These are phyloP conservation scores for Dromococcyx pavoninus DNA, from an alignment of 2,797 vertebrate species.

Conservation along the genomic window DNA sequence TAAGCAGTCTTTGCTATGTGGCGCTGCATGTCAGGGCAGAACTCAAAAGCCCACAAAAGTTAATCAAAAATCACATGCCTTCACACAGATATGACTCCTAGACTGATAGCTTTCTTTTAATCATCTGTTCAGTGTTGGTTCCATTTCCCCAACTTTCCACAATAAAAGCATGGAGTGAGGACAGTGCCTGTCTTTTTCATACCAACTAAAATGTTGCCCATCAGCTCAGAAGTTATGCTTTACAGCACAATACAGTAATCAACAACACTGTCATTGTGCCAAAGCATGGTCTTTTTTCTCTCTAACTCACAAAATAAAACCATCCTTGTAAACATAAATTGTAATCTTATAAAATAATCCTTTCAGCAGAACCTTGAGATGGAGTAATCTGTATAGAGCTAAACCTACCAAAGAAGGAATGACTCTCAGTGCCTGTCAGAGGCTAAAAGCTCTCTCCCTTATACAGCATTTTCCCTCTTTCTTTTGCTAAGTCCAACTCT, in stretches of 20 bases:
- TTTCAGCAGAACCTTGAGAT: neutral
- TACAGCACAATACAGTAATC: neutral
- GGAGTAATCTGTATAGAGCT: neutral
- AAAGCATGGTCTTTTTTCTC: neutral
- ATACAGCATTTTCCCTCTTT: neutral
- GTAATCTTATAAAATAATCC: conserved; percentile 11
- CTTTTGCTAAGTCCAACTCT: neutral
- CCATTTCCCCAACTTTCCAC: neutral
- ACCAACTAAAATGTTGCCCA: neutral
- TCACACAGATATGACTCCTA: neutral
- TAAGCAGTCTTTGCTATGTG: neutral
- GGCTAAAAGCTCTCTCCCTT: neutral
- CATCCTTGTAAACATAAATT: neutral
- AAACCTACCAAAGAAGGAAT: neutral
- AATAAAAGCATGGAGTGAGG: neutral
- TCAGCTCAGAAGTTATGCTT: neutral
- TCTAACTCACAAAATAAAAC: conserved; percentile 46
- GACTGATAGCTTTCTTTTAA: neutral
- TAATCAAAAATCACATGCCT: neutral
- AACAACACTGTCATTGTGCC: neutral
- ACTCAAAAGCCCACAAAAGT: neutral
- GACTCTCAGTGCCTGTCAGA: neutral
- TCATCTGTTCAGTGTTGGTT: neutral
- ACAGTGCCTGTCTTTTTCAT: neutral
- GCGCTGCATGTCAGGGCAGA: neutral